These are phyloP conservation scores for Actinemys pallida DNA, from an alignment of 2,113 vertebrate species.

Conservation along the genomic window DNA sequence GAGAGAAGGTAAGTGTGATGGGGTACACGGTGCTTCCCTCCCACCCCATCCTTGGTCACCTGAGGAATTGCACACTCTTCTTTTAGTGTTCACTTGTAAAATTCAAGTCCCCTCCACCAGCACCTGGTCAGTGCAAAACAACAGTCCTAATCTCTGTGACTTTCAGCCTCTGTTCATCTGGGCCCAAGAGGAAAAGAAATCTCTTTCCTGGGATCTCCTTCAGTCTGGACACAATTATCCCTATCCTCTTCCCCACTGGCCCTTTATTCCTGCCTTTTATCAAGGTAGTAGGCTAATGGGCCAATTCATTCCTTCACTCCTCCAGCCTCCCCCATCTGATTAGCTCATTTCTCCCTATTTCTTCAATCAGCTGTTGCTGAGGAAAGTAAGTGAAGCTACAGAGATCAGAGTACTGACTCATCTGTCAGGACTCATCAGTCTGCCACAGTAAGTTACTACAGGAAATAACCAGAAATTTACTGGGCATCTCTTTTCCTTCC, in stretches of 20 bases:
- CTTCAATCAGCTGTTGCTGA: background rate
- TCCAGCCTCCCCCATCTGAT: background rate
- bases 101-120: no score
- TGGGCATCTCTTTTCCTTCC: background rate
- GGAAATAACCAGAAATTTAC: background rate
- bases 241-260: background rate
- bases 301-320: background rate
- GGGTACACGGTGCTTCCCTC: no score
- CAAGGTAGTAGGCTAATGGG: background rate
- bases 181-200: background rate
- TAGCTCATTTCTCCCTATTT: background rate
- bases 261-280: background rate
- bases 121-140: no score
- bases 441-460: background rate
- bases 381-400: background rate
- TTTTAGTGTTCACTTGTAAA: no score
- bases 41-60: no score
- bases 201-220: background rate
- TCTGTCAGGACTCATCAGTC: background rate
- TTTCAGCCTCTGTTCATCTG: background rate
- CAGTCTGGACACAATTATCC: background rate
- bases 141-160: no score
- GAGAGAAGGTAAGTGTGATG: background rate
- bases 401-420: background rate
- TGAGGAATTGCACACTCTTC: no score